Percentiles rank a stretch among this genome's conserved stretches.
phyloP scores from a whole-genome alignment of 1,140 invertebrate species.

The Colletes gigas region DNA sequence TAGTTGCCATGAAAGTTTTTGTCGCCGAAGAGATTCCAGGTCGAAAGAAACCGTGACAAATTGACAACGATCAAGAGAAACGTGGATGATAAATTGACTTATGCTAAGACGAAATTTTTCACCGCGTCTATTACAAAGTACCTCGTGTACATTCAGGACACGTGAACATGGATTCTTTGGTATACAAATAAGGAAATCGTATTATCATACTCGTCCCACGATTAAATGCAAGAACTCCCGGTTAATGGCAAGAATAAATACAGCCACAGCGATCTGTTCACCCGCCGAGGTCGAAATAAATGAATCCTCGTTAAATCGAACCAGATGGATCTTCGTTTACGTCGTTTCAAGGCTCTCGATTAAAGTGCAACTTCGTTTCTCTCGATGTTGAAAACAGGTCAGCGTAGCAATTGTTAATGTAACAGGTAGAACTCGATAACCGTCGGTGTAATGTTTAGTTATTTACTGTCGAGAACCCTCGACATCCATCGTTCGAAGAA shows the following conservation, averaged over 20 bases:
- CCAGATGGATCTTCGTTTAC: constrained; percentile 66
- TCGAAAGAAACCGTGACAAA: constrained; percentile 44
- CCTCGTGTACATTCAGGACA: not conserved
- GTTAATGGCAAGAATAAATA: constrained; percentile 71
- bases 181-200: constrained; percentile 72
- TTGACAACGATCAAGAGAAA: constrained; percentile 31
- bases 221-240: constrained; percentile 71
- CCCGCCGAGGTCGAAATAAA: constrained; percentile 73
- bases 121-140: constrained; percentile 4
- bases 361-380: constrained; percentile 54
- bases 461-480: constrained; percentile 23
- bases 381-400: constrained; percentile 29
- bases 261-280: constrained; percentile 75
- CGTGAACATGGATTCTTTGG: constrained; percentile 36
- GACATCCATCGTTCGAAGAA: not conserved
- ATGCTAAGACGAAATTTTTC: constrained; percentile 15
- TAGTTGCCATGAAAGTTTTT: not conserved
- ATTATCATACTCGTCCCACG: constrained; percentile 74
- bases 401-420: not conserved
- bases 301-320: constrained; percentile 75
- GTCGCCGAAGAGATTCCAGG: not conserved
- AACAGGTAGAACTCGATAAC: constrained; percentile 20
- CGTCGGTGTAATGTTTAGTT: constrained; percentile 38
- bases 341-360: constrained; percentile 54
- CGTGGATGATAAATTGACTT: constrained; percentile 35